phyloP scores from a whole-genome alignment of 2,113 vertebrate species.

The Hymenochirus boettgeri region DNA sequence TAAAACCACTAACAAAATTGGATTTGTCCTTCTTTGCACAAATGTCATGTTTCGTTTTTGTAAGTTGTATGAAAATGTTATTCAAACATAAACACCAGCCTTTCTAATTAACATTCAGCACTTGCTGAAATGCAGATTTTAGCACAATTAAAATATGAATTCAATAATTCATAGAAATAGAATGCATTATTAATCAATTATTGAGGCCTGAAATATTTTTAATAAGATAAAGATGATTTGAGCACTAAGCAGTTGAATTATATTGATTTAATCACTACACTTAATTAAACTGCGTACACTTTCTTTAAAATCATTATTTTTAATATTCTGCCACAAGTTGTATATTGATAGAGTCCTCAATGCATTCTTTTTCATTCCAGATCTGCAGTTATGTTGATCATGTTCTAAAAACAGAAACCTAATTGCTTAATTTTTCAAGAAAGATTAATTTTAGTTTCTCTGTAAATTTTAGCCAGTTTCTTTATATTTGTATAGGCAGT shows the following conservation, averaged over 20 bases:
- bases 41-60: slow-evolving; percentile 34
- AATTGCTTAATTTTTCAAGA: slow-evolving; percentile 33
- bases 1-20: slow-evolving; percentile 52
- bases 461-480: too few species aligned
- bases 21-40: slow-evolving; percentile 49
- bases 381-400: slow-evolving; percentile 4
- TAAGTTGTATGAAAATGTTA: slow-evolving; percentile 52
- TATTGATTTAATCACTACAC: slow-evolving; percentile 71
- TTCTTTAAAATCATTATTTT: slow-evolving; percentile 63
- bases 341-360: slow-evolving; percentile 46
- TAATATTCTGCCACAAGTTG: slow-evolving; percentile 50
- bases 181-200: slow-evolving; percentile 79
- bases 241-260: slow-evolving; percentile 61
- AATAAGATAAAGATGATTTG: slow-evolving; percentile 73
- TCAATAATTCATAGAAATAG: slow-evolving; percentile 73
- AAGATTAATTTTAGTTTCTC: too few species aligned
- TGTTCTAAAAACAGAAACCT: slow-evolving; percentile 28
- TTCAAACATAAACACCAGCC: slow-evolving; percentile 45
- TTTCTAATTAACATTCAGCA: slow-evolving; percentile 62
- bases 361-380: slow-evolving; percentile 44
- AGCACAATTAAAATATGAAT: slow-evolving; percentile 62
- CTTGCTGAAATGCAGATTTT: slow-evolving; percentile 48
- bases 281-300: slow-evolving; percentile 72
- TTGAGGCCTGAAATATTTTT: slow-evolving; percentile 66
- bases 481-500: too few species aligned